Base-by-base conservation (phyloP, 2,113 vertebrate genomes). In the Sprattus sprattus region DNA sequence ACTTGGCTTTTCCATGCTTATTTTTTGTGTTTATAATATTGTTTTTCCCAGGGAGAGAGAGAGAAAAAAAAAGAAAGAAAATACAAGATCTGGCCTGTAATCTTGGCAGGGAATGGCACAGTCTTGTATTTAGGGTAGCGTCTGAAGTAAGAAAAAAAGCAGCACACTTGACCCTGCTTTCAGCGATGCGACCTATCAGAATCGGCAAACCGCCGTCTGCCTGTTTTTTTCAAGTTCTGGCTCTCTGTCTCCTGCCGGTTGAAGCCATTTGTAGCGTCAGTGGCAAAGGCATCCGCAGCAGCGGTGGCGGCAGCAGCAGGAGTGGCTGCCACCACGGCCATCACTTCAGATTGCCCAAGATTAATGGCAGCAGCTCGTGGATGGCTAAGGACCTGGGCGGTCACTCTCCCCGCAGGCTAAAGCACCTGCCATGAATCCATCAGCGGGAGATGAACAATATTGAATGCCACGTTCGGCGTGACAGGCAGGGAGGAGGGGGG, bases 291-390 rank as follows among this genome's bases (percentile, higher is more conserved):
- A 78, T 16, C 71, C 0, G 32, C 13, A 75, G 13, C 7, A 32
- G 28, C 25, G 4, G n/a, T 28, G 3, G 5, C 67, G 39, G 1
- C 22, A n/a, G 22, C 60, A 9, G 4, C 60, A n/a, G 5, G 0
- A 25, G 60, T 8, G n/a, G 60, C 64, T 11, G 9, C n/a, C 64
- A 11, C 64, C 64, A 2, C 25, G 15, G 3, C 45, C 25, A 13
- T 15, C 88, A 83, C 85, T 47, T 83, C 88, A 88, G 90, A 91
- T 93, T 90, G 91, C 82, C 80, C 80, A 6, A 90, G 91, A 93
- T 92, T 91, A 90, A 94, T 91, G 81, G 89, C 89, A 39, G 16
- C 22, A 16, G 47, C 32, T 81, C 89, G 84, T 78, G 88, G 85
- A 86, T 67, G 15, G 57, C 84, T 93, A 88, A 92, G 87, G 89